Evolutionary conservation across 2,888 invertebrate species (phyloP).

Genomic region (Ormyrus thymus): DNA sequence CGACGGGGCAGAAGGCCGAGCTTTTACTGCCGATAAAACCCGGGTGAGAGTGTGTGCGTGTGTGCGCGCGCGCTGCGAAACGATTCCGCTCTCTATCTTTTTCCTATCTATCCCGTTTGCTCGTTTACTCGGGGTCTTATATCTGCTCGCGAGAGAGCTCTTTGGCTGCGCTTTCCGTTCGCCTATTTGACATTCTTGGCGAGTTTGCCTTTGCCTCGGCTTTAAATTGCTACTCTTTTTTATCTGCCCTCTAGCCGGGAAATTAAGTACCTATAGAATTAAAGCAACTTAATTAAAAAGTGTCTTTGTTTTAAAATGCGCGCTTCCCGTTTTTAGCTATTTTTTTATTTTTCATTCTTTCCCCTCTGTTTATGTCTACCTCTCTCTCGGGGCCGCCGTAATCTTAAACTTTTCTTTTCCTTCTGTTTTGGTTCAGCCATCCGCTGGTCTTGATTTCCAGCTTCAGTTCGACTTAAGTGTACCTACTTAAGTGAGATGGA

Average conservation of each 20-base stretch:
- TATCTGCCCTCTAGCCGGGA: too few relatives aligned
- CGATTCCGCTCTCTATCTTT: not conserved
- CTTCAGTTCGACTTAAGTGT: conserved; percentile 27
- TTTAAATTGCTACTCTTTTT: not conserved
- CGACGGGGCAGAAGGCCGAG: conserved; percentile 32
- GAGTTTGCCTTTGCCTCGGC: not conserved
- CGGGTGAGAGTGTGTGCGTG: not conserved
- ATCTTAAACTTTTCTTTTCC: conserved; percentile 30
- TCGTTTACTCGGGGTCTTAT: too few relatives aligned
- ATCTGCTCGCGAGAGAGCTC: too few relatives aligned
- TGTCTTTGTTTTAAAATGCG: too few relatives aligned
- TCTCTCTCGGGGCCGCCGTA: not conserved
- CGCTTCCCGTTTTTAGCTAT: too few relatives aligned
- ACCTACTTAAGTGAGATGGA: conserved; percentile 35
- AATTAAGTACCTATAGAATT: too few relatives aligned
- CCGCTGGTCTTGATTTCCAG: conserved; percentile 10
- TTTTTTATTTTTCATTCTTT: too few relatives aligned
- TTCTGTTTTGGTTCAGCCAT: conserved; percentile 4
- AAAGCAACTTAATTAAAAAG: too few relatives aligned
- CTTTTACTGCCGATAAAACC: conserved; percentile 44
- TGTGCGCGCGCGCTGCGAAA: not conserved
- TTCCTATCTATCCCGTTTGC: not conserved
- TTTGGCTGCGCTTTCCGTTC: not conserved
- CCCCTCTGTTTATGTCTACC: conserved; percentile 9
- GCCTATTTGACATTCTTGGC: not conserved